Percentiles rank a stretch among this genome's conserved stretches.
These are phyloP conservation scores for Ophion ventricosus DNA, from an alignment of 2,888 invertebrate species.

Conservation along the genomic window DNA sequence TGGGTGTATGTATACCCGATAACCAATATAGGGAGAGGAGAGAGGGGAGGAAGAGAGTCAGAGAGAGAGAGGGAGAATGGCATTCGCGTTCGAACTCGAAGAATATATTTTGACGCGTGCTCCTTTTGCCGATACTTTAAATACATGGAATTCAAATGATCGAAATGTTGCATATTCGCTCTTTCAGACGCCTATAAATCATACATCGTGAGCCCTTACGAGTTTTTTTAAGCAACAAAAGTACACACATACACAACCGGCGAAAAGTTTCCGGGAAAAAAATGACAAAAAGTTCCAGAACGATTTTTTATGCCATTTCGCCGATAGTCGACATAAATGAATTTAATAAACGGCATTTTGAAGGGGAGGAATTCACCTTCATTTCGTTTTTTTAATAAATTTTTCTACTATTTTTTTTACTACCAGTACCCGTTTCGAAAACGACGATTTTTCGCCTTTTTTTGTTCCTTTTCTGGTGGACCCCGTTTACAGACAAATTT, in stretches of 20 bases:
- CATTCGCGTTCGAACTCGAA: conserved; percentile 39
- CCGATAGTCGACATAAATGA: too few species aligned
- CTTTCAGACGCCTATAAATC: neutral
- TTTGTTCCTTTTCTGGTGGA: too few species aligned
- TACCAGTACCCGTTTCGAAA: too few species aligned
- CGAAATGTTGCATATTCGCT: neutral
- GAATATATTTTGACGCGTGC: conserved; percentile 58
- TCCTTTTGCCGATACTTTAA: conserved; percentile 54
- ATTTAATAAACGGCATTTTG: too few species aligned
- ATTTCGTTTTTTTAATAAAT: too few species aligned
- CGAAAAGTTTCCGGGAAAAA: too few species aligned
- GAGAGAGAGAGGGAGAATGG: neutral
- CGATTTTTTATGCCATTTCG: too few species aligned
- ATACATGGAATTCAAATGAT: neutral
- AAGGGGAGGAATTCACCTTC: too few species aligned
- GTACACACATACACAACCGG: neutral
- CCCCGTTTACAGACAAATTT: too few species aligned
- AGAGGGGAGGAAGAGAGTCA: neutral
- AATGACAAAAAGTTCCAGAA: too few species aligned
- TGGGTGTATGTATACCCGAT: neutral
- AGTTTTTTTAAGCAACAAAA: neutral
- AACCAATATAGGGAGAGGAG: neutral
- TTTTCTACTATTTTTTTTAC: too few species aligned
- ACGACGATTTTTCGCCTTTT: too few species aligned
- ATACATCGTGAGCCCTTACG: neutral